Base-by-base conservation (phyloP, 2,113 vertebrate species). In the Athene noctua region DNA sequence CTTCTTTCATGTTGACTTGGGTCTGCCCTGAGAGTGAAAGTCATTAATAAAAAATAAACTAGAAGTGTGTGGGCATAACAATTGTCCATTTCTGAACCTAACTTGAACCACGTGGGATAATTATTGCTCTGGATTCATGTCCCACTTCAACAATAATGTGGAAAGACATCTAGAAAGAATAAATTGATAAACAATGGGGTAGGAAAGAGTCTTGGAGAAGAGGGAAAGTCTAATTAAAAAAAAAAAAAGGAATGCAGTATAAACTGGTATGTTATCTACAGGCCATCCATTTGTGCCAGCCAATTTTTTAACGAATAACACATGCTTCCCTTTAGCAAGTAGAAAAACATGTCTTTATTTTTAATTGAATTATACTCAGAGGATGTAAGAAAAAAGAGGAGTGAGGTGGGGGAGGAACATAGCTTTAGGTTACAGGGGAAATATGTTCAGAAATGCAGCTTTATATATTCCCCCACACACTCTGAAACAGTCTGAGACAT, bases 331-430 rank as follows among this genome's bases (percentile, higher is more conserved):
- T 92, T 95, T 89, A 84, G 80, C 57, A 75, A 95, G 72, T 75
- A 94, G 70, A 68, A 96, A 97, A 95, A 95, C 61, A 88, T 84
- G 25, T 68, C 83, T 91, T 92, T 90, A 91, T 86, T 84, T 92
- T 79, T 94, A 96, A 97, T 95, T 94, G 73, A 94, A 97, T 97
- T 97, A 94, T 87, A 75, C 54, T 97, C 70, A 75, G 66, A 92
- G 80, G 86, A 91, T 89, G 44, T 59, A 86, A 71, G 59, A 61
- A 91, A 79, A 96, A 87, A 74, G 51, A 90, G 10, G 67, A 97
- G 29, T 72, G 91, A 94, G 49, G 46, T 91, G 57, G 73, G 73
- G 88, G 77, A 96, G 83, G 66, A 91, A 75, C 57, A 38, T 12
- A 13, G 80, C 63, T 81, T 95, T 81, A 73, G 34, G 77, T 91